phyloP scores from a whole-genome alignment of 1,140 invertebrate genomes.

The Drosophila equinoxialis region DNA sequence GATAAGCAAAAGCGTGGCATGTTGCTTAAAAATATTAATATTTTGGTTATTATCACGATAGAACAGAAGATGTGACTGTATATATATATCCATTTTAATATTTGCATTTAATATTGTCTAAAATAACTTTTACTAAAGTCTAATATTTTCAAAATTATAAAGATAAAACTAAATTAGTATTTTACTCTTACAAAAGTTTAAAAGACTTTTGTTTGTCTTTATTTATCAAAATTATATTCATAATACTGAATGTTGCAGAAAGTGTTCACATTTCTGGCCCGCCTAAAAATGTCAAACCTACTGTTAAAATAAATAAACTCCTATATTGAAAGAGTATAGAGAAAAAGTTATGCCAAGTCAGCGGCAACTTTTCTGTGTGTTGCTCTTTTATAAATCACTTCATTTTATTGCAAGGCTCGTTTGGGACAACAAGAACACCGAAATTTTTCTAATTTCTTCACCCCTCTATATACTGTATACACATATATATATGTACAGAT shows the following conservation, averaged over 20 bases:
- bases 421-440: slow-evolving; percentile 43
- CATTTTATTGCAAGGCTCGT: slow-evolving; percentile 63
- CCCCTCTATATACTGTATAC: slow-evolving; percentile 2
- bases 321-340: not conserved
- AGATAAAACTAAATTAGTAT: too few species aligned
- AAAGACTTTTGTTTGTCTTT: too few species aligned
- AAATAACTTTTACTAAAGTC: too few species aligned
- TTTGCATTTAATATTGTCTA: too few species aligned
- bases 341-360: slow-evolving; percentile 50
- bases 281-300: not conserved
- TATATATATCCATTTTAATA: too few species aligned
- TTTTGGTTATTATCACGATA: too few species aligned
- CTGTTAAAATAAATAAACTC: not conserved
- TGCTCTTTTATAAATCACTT: slow-evolving; percentile 71
- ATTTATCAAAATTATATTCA: too few species aligned
- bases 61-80: too few species aligned
- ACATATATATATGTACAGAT: slow-evolving; percentile 3
- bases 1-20: too few species aligned
- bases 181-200: too few species aligned
- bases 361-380: slow-evolving; percentile 52
- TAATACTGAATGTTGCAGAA: not conserved
- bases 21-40: too few species aligned
- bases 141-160: too few species aligned
- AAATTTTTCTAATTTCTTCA: slow-evolving; percentile 77
- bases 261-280: not conserved